Conservation (phyloP, 2,797 vertebrate genomes). For the Garrulus glandarius region DNA sequence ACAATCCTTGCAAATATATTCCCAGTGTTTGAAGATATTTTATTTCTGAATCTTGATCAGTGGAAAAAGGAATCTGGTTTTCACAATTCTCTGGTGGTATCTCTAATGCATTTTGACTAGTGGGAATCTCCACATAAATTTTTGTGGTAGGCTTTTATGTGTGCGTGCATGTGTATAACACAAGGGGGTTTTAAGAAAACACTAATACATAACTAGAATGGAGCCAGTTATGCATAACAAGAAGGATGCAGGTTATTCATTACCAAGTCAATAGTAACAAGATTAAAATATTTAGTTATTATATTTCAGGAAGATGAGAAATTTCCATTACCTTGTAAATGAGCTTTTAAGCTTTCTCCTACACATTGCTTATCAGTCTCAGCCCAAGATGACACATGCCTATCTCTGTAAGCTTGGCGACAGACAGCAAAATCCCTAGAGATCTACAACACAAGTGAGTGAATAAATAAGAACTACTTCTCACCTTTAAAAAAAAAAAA, state of each 20-base stretch:
- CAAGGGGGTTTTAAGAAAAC: neutral
- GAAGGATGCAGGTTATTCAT: neutral
- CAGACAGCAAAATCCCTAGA: neutral
- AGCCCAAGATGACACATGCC: neutral
- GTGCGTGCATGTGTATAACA: neutral
- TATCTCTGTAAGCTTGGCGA: neutral
- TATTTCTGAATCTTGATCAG: constrained; percentile 2
- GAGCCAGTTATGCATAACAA: neutral
- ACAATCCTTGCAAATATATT: neutral
- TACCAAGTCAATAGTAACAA: neutral
- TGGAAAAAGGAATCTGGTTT: neutral
- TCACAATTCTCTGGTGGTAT: neutral
- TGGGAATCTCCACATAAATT: neutral
- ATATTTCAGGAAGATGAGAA: neutral
- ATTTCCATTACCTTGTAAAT: neutral
- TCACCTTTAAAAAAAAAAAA: neutral
- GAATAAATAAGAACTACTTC: neutral
- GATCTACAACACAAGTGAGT: neutral
- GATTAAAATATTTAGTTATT: neutral
- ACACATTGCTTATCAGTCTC: neutral
- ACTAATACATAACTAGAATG: neutral
- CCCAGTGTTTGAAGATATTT: neutral
- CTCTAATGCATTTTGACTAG: neutral
- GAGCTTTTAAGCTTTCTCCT: neutral
- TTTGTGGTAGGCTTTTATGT: neutral